Conservation (phyloP, 2,113 vertebrate genomes). For the Sakesphorus luctuosus region DNA sequence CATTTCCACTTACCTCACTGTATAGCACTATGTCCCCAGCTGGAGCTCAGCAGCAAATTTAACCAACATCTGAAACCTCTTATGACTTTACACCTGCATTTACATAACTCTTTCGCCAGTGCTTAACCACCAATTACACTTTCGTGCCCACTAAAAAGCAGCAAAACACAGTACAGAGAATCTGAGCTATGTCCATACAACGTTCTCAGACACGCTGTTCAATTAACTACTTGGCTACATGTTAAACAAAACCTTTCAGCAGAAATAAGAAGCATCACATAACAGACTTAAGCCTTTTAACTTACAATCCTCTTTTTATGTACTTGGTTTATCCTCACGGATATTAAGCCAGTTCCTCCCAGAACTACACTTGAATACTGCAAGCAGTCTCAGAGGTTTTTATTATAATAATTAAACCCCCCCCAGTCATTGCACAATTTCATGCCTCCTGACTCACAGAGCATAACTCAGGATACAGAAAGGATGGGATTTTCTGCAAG, state of each 20-base stretch:
- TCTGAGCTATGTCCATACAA: background rate
- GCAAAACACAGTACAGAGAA: background rate
- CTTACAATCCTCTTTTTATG: background rate
- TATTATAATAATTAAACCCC: background rate
- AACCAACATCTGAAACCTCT: background rate
- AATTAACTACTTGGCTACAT: background rate
- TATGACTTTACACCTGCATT: background rate
- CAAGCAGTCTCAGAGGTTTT: background rate
- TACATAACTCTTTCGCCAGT: background rate
- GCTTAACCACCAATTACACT: background rate
- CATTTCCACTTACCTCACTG: background rate
- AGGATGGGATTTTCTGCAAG: background rate
- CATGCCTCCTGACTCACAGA: background rate
- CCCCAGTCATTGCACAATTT: background rate
- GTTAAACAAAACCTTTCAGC: background rate
- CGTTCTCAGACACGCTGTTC: background rate
- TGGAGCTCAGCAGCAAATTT: background rate
- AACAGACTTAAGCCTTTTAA: background rate
- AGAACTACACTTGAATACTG: background rate
- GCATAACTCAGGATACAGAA: background rate
- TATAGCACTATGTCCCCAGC: background rate
- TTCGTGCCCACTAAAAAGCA: background rate
- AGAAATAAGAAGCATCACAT: background rate
- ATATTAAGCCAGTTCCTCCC: background rate
- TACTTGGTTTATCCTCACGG: fast-evolving